These are phyloP conservation scores for Caenorhabditis inopinata DNA, from an alignment of 1,140 invertebrate species.

Conservation along the genomic window DNA sequence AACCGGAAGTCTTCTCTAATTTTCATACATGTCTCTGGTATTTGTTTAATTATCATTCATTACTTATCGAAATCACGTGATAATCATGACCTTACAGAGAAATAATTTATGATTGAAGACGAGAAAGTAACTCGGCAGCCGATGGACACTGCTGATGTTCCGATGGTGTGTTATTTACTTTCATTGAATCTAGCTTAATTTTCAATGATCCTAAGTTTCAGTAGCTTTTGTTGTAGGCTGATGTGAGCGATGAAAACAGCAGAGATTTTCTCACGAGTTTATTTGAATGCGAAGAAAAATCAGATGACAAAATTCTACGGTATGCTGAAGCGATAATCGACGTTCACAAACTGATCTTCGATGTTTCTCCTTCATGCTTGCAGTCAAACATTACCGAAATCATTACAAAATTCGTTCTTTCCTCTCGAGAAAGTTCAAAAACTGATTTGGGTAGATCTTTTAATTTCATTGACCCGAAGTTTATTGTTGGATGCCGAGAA, in stretches of 20 bases:
- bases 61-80: slow-evolving; percentile 1
- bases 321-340: not conserved
- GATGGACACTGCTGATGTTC: not conserved
- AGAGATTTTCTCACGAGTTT: not conserved
- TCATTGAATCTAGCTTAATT: too few species aligned
- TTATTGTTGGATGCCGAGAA: not conserved
- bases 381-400: slow-evolving; percentile 1
- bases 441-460: not conserved
- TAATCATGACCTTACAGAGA: not conserved
- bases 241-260: not conserved
- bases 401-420: not conserved
- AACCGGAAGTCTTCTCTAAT: too few species aligned
- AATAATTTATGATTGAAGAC: too few species aligned
- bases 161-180: not conserved
- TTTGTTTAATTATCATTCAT: too few species aligned
- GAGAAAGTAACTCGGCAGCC: not conserved
- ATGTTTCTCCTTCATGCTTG: not conserved
- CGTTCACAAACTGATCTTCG: not conserved
- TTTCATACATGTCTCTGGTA: too few species aligned
- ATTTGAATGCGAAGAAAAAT: not conserved
- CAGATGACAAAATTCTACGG: not conserved
- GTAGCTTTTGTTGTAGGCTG: not conserved
- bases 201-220: not conserved
- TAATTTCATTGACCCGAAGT: not conserved
- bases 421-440: not conserved